These are phyloP conservation scores for Bactericera cockerelli DNA, from an alignment of 1,140 invertebrate species.

Conservation along the genomic window DNA sequence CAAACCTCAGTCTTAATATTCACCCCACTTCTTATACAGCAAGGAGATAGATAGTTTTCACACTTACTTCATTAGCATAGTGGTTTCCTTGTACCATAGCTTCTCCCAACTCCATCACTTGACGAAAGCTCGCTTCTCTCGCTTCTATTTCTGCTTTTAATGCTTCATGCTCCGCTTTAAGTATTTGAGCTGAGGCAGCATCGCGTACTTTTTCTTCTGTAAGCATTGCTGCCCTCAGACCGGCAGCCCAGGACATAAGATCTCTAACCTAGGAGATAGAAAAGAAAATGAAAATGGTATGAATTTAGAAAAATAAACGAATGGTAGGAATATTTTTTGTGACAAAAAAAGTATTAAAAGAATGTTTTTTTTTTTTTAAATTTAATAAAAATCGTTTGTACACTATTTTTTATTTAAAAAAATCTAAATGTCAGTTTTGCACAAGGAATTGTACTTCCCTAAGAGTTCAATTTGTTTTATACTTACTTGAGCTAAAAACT, in stretches of 20 bases:
- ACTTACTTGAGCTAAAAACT: conserved; percentile 58
- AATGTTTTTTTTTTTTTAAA: too few relatives aligned
- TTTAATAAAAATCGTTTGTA: too few relatives aligned
- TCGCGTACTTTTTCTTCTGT: conserved; percentile 71
- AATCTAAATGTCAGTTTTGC: too few relatives aligned
- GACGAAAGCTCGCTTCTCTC: conserved; percentile 68
- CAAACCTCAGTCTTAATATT: too few relatives aligned
- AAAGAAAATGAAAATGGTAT: too few relatives aligned
- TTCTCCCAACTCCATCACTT: conserved; percentile 61
- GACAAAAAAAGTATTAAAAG: conserved; percentile 14
- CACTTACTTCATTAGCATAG: conserved; percentile 46
- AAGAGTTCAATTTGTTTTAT: too few relatives aligned
- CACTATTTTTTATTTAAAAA: too few relatives aligned
- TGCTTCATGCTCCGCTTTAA: conserved; percentile 80
- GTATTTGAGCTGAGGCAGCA: conserved; percentile 67
- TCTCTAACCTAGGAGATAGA: conserved; percentile 52
- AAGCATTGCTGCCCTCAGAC: conserved; percentile 59
- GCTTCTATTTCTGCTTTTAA: conserved; percentile 90
- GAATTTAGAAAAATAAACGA: conserved; percentile 8
- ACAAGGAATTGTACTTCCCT: too few relatives aligned
- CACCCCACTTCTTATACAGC: too few relatives aligned
- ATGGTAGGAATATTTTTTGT: neutral
- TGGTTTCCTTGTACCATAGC: conserved; percentile 75
- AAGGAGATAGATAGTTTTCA: too few relatives aligned
- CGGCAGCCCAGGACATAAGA: conserved; percentile 73